A percentile compares a stretch with the other conserved stretches of the same genome.
Evolutionary conservation across 2,888 invertebrate genomes (phyloP).

Genomic region (Nephrotoma guestfalica): DNA sequence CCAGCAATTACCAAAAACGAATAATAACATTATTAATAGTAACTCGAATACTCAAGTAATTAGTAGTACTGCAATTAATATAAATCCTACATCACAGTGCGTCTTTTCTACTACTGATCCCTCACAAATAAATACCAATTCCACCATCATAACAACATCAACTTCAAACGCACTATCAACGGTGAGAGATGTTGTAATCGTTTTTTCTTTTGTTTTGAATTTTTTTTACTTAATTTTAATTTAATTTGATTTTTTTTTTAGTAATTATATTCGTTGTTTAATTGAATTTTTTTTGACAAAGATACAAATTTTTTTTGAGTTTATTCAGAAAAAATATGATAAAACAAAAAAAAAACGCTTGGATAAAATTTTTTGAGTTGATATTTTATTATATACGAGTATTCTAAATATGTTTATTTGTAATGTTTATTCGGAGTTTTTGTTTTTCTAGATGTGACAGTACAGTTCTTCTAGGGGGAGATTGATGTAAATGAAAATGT

Average conservation of each 20-base stretch:
- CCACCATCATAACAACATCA: conserved; percentile 6
- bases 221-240: conserved; percentile 8
- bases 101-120: conserved; percentile 1
- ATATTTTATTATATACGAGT: not conserved
- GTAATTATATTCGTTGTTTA: conserved; percentile 15
- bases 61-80: conserved; percentile 1
- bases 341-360: not conserved
- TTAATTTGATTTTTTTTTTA: conserved; percentile 23
- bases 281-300: conserved; percentile 15
- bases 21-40: not conserved
- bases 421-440: not conserved
- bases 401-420: not conserved
- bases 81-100: conserved; percentile 3
- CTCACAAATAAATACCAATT: conserved; percentile 3
- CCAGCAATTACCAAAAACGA: not conserved
- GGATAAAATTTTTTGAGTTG: not conserved
- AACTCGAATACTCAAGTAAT: not conserved
- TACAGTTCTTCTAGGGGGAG: not conserved
- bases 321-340: not conserved
- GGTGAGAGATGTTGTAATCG: conserved; percentile 10
- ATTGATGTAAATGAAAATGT: too few species aligned
- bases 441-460: not conserved
- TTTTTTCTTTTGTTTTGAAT: not conserved
- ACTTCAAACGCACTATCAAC: conserved; percentile 9
- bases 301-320: not conserved